Conservation (phyloP, 2,113 vertebrate species). For the Takifugu bimaculatus region DNA sequence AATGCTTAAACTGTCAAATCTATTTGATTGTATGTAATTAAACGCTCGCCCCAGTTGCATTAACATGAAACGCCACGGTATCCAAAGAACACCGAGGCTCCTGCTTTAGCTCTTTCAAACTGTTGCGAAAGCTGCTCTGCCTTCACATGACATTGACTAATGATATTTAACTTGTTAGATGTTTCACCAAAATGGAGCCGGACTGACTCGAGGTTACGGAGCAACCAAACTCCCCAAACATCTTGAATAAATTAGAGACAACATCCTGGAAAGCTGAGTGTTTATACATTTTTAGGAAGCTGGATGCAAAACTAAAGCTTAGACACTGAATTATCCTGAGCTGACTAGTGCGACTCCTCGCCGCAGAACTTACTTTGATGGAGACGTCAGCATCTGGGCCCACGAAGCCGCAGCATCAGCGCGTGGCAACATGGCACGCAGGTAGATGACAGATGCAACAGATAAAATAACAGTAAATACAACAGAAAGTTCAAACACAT, state of each 20-base stretch:
- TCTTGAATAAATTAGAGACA: constrained; percentile 75
- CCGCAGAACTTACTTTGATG: constrained; percentile 41
- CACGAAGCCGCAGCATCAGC: constrained; percentile 29
- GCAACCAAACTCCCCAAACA: constrained; percentile 62
- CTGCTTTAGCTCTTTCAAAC: constrained; percentile 47
- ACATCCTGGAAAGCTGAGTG: constrained; percentile 58
- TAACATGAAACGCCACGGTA: constrained; percentile 54
- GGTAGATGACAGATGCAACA: constrained; percentile 33
- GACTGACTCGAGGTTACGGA: constrained; percentile 55
- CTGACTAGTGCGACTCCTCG: constrained; percentile 44
- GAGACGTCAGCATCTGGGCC: constrained; percentile 45
- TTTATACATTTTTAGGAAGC: constrained; percentile 69
- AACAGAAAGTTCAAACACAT: constrained; percentile 71
- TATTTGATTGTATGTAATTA: constrained; percentile 68
- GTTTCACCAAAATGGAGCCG: constrained; percentile 61
- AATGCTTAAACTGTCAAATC: constrained; percentile 18
- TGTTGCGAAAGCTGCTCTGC: constrained; percentile 62
- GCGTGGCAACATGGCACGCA: constrained; percentile 46
- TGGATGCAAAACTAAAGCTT: constrained; percentile 62
- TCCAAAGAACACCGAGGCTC: constrained; percentile 59
- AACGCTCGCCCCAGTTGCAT: constrained; percentile 58
- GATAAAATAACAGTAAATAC: constrained; percentile 66
- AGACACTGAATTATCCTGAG: constrained; percentile 50
- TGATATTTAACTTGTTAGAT: constrained; percentile 72
- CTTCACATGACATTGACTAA: constrained; percentile 74